These are phyloP conservation scores for Enteromius unitaeniatus DNA, from an alignment of 2,797 vertebrate genomes.

Conservation along the genomic window DNA sequence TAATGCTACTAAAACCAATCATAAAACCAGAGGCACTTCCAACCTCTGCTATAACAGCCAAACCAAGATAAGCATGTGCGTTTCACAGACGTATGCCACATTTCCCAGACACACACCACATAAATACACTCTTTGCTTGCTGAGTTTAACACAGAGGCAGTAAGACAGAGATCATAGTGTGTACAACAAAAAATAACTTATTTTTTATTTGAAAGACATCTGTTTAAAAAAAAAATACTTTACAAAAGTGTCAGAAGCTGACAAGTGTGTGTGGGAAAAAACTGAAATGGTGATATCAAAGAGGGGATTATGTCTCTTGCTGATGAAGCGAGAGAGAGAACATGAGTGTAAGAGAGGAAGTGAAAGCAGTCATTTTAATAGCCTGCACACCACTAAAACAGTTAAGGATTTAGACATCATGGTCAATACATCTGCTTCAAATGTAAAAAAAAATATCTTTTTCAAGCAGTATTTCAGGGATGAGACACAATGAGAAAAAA, in stretches of 20 bases:
- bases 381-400: constrained; percentile 6
- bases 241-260: constrained; percentile 60
- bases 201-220: constrained; percentile 54
- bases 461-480: background rate
- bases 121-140: background rate
- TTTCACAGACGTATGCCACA: background rate
- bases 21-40: constrained; percentile 34
- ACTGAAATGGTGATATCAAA: constrained; percentile 22
- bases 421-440: constrained; percentile 25
- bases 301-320: constrained; percentile 43
- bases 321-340: background rate
- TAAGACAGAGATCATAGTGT: constrained; percentile 8
- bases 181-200: constrained; percentile 11
- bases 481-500: background rate
- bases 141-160: constrained; percentile 24
- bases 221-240: constrained; percentile 48
- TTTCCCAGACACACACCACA: background rate
- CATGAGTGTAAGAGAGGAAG: constrained; percentile 20
- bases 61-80: constrained; percentile 28
- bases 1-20: constrained; percentile 37
- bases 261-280: constrained; percentile 38
- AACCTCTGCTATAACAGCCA: constrained; percentile 28
- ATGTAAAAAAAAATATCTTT: background rate
- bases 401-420: constrained; percentile 27
- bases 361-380: constrained; percentile 37